Conservation (phyloP, 1,140 invertebrate genomes). For the Ectropis grisescens region DNA sequence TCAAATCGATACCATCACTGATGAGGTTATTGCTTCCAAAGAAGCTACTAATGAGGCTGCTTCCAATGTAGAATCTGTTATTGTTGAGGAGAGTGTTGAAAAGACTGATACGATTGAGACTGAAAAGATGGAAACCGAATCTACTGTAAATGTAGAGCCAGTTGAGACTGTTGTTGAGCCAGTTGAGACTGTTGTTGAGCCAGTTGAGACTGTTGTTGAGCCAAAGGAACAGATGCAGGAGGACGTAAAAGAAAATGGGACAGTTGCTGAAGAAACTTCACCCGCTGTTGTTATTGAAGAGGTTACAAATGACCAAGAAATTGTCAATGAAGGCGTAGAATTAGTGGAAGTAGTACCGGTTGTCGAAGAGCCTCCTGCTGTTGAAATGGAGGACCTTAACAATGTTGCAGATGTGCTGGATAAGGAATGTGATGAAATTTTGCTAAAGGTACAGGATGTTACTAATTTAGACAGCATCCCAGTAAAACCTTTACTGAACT, state of each 20-base stretch:
- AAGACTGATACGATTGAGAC: constrained; percentile 24
- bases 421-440: constrained; percentile 58
- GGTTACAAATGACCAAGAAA: constrained; percentile 33
- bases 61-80: constrained; percentile 21
- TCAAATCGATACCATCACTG: background rate
- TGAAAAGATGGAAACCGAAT: constrained; percentile 28
- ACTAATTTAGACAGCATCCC: constrained; percentile 54
- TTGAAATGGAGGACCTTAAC: constrained; percentile 45
- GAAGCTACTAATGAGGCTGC: constrained; percentile 20
- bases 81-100: constrained; percentile 21
- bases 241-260: too few species aligned
- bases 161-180: background rate
- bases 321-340: constrained; percentile 24
- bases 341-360: constrained; percentile 44
- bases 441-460: constrained; percentile 54
- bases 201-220: too few species aligned
- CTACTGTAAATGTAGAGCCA: constrained; percentile 4
- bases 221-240: constrained; percentile 6
- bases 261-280: constrained; percentile 10
- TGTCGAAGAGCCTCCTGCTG: constrained; percentile 38
- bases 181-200: background rate
- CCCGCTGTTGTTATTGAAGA: constrained; percentile 38
- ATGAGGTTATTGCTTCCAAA: background rate
- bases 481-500: constrained; percentile 41
- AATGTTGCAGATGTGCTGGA: constrained; percentile 53